Base-by-base conservation (phyloP, 1,140 invertebrate genomes). In the Drosophila subobscura region DNA sequence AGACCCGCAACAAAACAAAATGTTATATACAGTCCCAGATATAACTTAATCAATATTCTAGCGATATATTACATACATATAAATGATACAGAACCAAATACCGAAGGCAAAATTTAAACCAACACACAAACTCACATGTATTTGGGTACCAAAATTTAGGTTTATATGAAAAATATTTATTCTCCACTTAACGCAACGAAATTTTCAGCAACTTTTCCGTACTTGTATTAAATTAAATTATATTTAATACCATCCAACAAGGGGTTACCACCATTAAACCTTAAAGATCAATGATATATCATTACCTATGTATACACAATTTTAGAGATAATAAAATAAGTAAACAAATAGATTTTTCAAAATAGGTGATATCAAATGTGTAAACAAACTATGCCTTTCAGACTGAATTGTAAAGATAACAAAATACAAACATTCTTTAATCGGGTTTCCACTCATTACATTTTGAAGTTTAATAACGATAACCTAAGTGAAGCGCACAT, bases 331-430 rank as follows among this genome's bases (percentile, higher is more conserved):
- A 64, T 59, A 55, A 64, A 78, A 56, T 46, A 50, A 27, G 68
- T 33, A 73, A 74, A 72, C 65, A 88, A 37, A 61, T 88, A 78
- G 80, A 86, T 86, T 86, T 70, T 86, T 86, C 63, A 88, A 88
- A 83, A 88, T 83, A 83, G 83, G 83, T 88, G 83, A 88, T 88
- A 86, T 83, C 59, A 83, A 88, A 83, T 78, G 76, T 88, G 83
- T 88, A 88, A 88, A 79, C 76, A 79, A 79, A 89, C 75, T 89
- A 88, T 88, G 83, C 83, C 83, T 88, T 88, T 88, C 83, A 88
- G 83, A 88, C 83, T 88, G 83, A 88, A 88, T 88, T 88, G 79
- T 86, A 86, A 86, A 88, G 77, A 86, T 77, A 81, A 74, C 33
- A 74, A 81, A 88, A 88, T 88, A 88, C 79, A 75, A 64, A 59